Evolutionary conservation across 2,888 invertebrate genomes (phyloP).

Genomic region (Chelonus formosanus): DNA sequence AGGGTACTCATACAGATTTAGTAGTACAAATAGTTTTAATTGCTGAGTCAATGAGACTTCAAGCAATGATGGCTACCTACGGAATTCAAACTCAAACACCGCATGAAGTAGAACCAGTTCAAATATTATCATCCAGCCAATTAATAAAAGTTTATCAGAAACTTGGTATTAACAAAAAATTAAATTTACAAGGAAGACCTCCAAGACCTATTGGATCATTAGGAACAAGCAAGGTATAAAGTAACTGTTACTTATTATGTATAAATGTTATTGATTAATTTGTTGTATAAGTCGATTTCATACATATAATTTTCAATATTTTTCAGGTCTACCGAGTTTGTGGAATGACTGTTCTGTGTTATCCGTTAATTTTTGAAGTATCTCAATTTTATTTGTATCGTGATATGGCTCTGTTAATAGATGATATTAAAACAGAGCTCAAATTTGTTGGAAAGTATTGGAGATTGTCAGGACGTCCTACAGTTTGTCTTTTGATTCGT

Average conservation of each 20-base stretch:
- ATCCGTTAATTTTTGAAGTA: constrained; percentile 98
- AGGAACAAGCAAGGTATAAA: constrained; percentile 92
- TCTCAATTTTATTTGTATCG: constrained; percentile 98
- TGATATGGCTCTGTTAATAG: constrained; percentile 97
- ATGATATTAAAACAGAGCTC: constrained; percentile 97
- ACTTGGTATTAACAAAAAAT: constrained; percentile 88
- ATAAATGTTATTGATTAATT: too few species aligned
- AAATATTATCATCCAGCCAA: constrained; percentile 95
- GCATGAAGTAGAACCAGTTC: constrained; percentile 90
- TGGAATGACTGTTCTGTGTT: constrained; percentile 97
- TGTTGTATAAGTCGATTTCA: too few species aligned
- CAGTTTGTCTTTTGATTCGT: constrained; percentile 92
- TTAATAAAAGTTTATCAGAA: constrained; percentile 90
- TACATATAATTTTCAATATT: constrained; percentile 9
- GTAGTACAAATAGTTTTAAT: constrained; percentile 98
- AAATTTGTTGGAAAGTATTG: constrained; percentile 98
- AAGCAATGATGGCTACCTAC: constrained; percentile 99
- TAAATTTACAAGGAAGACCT: constrained; percentile 91
- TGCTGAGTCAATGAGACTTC: constrained; percentile 96
- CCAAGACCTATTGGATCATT: constrained; percentile 94
- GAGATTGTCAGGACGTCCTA: constrained; percentile 96
- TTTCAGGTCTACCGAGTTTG: constrained; percentile 90
- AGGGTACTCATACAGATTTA: constrained; percentile 96
- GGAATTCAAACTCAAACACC: constrained; percentile 99
- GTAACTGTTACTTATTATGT: constrained; percentile 1